Evolutionary conservation across 2,113 vertebrate genomes (phyloP).

Genomic region (Rhineura floridana): DNA sequence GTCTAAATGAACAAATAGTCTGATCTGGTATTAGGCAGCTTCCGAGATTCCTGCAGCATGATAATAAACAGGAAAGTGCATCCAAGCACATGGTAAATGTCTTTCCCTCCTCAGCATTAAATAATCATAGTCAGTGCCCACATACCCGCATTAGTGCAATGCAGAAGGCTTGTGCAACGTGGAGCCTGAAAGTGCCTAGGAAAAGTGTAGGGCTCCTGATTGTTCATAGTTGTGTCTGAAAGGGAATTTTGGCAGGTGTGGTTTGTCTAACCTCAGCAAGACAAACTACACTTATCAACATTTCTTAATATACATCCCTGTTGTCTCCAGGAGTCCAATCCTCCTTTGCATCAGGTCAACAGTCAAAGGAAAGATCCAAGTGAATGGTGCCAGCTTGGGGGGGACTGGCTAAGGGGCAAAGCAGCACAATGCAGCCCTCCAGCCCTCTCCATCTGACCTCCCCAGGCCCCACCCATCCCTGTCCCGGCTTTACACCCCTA

Average conservation of each 20-base stretch:
- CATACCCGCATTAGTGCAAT: neutral
- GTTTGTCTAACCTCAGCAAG: neutral
- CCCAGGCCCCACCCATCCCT: too few relatives aligned
- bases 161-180: neutral
- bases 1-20: neutral
- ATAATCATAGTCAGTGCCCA: neutral
- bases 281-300: neutral
- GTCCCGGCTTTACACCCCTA: too few relatives aligned
- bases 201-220: neutral
- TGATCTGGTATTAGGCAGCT: neutral
- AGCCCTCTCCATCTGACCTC: neutral
- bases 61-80: neutral
- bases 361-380: neutral
- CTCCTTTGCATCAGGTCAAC: neutral
- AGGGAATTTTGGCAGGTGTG: neutral
- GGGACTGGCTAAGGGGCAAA: neutral
- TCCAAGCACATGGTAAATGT: neutral
- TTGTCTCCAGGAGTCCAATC: neutral
- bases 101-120: neutral
- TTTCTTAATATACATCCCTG: neutral
- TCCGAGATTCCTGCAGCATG: neutral
- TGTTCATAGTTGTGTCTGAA: neutral
- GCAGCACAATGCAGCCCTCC: too few relatives aligned
- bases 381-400: neutral
- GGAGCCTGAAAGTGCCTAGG: neutral